Conservation (phyloP, 1,140 invertebrate genomes). For the Yoshiicerus persimilis region DNA sequence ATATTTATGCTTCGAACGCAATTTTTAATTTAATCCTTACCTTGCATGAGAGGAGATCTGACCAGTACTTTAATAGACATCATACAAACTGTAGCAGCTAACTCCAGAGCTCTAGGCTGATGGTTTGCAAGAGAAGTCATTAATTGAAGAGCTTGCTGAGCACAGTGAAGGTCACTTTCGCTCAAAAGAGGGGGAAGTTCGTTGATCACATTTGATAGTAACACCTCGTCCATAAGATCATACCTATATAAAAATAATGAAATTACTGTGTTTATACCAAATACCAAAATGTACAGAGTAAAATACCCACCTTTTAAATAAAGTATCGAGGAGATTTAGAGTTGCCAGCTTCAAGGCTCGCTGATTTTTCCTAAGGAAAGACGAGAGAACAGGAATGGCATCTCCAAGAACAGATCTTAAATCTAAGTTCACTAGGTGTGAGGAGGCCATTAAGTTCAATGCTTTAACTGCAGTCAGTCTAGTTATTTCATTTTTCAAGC, state of each 20-base stretch:
- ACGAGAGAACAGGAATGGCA: constrained; percentile 85
- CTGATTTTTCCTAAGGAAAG: constrained; percentile 96
- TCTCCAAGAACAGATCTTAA: constrained; percentile 83
- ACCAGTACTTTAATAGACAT: constrained; percentile 84
- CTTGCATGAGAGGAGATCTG: constrained; percentile 85
- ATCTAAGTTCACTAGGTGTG: constrained; percentile 78
- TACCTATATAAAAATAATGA: constrained; percentile 50
- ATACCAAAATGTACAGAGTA: neutral
- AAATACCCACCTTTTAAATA: constrained; percentile 65
- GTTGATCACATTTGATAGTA: constrained; percentile 64
- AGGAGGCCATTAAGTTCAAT: constrained; percentile 88
- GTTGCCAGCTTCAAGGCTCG: constrained; percentile 90
- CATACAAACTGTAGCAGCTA: constrained; percentile 64
- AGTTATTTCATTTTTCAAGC: constrained; percentile 95
- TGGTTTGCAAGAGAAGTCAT: constrained; percentile 73
- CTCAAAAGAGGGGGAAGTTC: constrained; percentile 87
- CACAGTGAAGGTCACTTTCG: constrained; percentile 93
- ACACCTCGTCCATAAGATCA: constrained; percentile 53
- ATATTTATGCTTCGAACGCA: too few relatives aligned
- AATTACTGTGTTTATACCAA: neutral
- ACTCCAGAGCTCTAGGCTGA: constrained; percentile 65
- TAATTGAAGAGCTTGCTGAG: constrained; percentile 80
- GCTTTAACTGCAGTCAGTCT: constrained; percentile 94
- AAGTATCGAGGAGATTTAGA: constrained; percentile 82
- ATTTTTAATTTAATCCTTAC: constrained; percentile 46